A percentile compares a stretch with the other conserved stretches of the same genome.
Conservation (phyloP, 64 coral and sea anemone species). For the Pocillopora damicornis region DNA sequence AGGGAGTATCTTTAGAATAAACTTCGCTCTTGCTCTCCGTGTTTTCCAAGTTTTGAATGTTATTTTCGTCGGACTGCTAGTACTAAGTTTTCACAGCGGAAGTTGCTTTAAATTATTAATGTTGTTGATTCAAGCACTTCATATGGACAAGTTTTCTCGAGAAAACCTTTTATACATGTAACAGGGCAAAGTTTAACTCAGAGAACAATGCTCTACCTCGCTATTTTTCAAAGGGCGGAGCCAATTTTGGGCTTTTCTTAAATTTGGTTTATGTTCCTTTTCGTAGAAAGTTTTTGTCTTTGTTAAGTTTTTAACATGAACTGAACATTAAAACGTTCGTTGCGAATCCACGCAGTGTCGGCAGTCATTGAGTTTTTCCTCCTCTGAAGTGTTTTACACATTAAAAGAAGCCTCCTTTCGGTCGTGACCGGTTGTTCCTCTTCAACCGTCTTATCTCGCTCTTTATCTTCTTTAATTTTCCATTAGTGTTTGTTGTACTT, state of each 20-base stretch:
- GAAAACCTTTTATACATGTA: not conserved
- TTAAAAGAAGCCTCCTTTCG: not conserved
- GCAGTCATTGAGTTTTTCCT: not conserved
- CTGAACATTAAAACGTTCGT: not conserved
- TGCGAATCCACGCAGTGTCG: not conserved
- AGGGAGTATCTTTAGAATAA: too few species aligned
- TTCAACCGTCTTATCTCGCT: not conserved
- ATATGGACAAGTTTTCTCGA: not conserved
- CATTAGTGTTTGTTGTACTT: not conserved
- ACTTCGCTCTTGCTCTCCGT: not conserved
- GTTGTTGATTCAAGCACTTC: conserved; percentile 14
- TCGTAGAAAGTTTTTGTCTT: too few species aligned
- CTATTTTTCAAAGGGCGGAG: too few species aligned
- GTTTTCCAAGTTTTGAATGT: not conserved
- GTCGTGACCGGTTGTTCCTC: not conserved
- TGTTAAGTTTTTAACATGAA: too few species aligned
- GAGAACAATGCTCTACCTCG: not conserved
- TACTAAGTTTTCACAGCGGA: not conserved
- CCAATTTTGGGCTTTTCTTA: too few species aligned
- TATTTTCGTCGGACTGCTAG: not conserved
- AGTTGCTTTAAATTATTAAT: conserved; percentile 28
- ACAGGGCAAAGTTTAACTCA: not conserved
- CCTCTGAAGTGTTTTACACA: not conserved
- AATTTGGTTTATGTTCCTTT: too few species aligned
- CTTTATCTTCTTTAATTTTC: conserved; percentile 1